Base-by-base conservation (phyloP, 2,797 vertebrate species). In the Gallinago nigripennis region DNA sequence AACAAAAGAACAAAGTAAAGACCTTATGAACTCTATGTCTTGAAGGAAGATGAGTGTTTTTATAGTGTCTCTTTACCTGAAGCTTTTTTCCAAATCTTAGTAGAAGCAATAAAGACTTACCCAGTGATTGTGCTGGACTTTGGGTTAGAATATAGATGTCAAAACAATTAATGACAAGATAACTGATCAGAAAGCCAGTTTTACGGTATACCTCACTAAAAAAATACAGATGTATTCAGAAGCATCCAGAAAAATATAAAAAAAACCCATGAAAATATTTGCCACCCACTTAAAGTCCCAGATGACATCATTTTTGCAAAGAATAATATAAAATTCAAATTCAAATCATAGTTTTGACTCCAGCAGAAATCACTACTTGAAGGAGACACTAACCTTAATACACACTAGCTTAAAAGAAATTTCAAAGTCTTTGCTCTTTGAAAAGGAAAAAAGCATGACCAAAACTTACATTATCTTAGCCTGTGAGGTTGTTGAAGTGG, bases 401-500 rank as follows among this genome's bases (percentile, higher is more conserved):
- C 56, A 30, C 28, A 50, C 16, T 28, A 71, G 13, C 50, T 95
- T 80, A 45, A 94, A 96, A 95, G 19, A 86, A 56, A 88, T 37
- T 84, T 84, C 73, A 68, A 83, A 95, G 41, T 66, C 82, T 93
- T 95, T 92, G 39, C 24, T 91, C 45, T 72, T 71, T 77, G 24
- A 57, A 71, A 94, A 91, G 51, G 79, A 91, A 82, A 95, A 84
- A 71, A 33, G 3, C 45, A 56, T 68, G 27, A 80, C 48, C 39
- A 54, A 86, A 95, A 91, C 84, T 92, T 85, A n/a, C 37, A 79
- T 97, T 97, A 96, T 89, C 69, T 81, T 95, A 95, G 69, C 41
- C 72, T 72, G 48, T 21, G 33, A 93, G 95, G 90, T 90, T 92
- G 41, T 48, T 90, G 94, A 90, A 77, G 45, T 90, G 43, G 45